Evolutionary conservation across 2,113 vertebrate species (phyloP), one percentile per base, ranked within the genome.

Genomic region (Buteo buteo): DNA sequence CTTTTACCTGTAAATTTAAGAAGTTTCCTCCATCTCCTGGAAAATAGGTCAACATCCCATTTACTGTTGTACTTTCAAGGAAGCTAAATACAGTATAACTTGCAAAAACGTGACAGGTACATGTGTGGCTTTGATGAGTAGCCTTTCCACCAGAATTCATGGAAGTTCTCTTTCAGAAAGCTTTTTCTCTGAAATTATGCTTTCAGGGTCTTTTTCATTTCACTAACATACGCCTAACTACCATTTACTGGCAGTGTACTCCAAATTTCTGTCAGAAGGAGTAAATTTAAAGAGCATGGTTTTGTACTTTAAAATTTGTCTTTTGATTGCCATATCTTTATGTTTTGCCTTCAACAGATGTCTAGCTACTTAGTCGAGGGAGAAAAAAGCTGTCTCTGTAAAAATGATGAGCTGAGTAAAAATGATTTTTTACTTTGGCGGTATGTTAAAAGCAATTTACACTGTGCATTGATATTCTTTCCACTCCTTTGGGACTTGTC

Each of bases 301-400:
- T 79, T 94, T 73, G 31, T 82, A 34, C 86, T 95, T 84, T 5
- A 84, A 67, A 71, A 88, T 38, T 64, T 65, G 17, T 90, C 70
- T 89, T 96, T 89, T 94, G 89, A 92, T 92, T 92, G 64, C 77
- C 9, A 1, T 71, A 40, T 93, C 90, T 96, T 93, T 78, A 45
- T 94, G 76, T 91, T 94, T 95, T 92, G 52, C 67, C 50, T 82
- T 93, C 84, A 67, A 65, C 86, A 90, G 47, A 78, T 87, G 64
- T 82, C 65, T 96, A 70, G 85, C 76, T 95, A 20, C 76, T 88
- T 91, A 83, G 40, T 79, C 0, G 0, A 95, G 77, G 58, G 40
- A 87, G 59, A 42, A 82, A 82, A 94, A 91, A 74, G 40, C 77
- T 78, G 57, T 79, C 79, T 88, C 76, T 86, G 76, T 77, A 86